Conservation (phyloP, 2,113 vertebrate genomes). For the Melozone crissalis region DNA sequence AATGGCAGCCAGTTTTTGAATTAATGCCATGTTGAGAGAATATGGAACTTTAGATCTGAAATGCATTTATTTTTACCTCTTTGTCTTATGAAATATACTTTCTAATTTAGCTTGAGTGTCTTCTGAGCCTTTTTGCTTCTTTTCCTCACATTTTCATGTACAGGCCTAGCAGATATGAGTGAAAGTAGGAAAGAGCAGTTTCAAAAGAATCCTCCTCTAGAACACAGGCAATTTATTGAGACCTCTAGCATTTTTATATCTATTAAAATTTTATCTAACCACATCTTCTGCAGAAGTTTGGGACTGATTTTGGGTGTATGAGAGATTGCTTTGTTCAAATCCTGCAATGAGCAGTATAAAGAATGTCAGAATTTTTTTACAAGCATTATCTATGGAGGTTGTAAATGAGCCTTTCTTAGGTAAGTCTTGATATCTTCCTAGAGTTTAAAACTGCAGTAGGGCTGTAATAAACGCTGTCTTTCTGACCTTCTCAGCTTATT, state of each 20-base stretch:
- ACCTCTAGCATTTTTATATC: background rate
- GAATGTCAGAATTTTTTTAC: background rate
- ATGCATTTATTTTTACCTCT: slow-evolving; percentile 20
- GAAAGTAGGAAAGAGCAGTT: background rate
- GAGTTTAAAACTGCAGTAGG: background rate
- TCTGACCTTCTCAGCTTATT: background rate
- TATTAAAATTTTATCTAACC: background rate
- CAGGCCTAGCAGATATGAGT: background rate
- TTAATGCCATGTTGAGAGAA: slow-evolving; percentile 1
- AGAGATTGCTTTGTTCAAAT: background rate
- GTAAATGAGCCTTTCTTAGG: background rate
- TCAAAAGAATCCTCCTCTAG: background rate
- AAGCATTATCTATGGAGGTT: background rate
- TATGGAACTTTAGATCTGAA: background rate
- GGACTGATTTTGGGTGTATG: background rate
- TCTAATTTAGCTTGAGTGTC: background rate
- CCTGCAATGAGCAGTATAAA: background rate
- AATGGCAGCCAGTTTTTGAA: slow-evolving; percentile 4
- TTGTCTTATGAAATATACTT: slow-evolving; percentile 6
- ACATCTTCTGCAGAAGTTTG: background rate
- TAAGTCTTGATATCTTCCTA: background rate
- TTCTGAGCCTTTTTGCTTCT: background rate
- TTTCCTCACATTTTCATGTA: background rate
- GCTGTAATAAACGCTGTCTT: background rate
- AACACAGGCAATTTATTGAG: background rate